Conservation (phyloP, 1,140 invertebrate species). For the Drosophila tani region DNA sequence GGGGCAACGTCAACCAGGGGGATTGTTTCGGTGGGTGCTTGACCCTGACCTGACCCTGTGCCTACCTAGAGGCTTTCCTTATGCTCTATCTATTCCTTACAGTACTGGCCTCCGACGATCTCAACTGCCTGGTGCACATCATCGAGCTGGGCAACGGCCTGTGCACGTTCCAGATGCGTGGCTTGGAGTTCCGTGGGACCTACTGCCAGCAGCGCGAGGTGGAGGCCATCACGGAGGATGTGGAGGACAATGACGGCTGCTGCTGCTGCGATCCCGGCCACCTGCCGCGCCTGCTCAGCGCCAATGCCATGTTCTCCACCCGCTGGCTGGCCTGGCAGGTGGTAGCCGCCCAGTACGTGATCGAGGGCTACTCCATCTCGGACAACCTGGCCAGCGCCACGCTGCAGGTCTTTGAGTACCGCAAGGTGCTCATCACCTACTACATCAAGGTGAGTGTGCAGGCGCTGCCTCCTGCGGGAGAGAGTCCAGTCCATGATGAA, state of each 20-base stretch:
- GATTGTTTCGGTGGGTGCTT: slow-evolving; percentile 93
- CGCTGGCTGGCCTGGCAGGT: slow-evolving; percentile 99
- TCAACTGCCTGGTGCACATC: slow-evolving; percentile 99
- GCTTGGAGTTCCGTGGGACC: slow-evolving; percentile 98
- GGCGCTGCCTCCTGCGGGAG: not conserved
- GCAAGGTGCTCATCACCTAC: slow-evolving; percentile 98
- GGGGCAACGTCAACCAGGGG: slow-evolving; percentile 96
- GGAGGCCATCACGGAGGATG: slow-evolving; percentile 98
- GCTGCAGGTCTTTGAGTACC: slow-evolving; percentile 98
- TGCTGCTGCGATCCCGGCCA: slow-evolving; percentile 97
- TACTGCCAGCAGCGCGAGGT: slow-evolving; percentile 99
- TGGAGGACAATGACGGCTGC: slow-evolving; percentile 95
- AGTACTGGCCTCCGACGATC: slow-evolving; percentile 98
- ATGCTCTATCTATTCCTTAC: not conserved
- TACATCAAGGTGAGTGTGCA: slow-evolving; percentile 94
- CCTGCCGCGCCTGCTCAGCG: slow-evolving; percentile 94
- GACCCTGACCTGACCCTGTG: fast-evolving
- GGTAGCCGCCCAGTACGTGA: slow-evolving; percentile 96
- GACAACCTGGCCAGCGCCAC: slow-evolving; percentile 98
- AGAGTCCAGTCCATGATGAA: too few relatives aligned
- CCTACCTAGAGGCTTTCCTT: not conserved
- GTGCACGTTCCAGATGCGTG: slow-evolving; percentile 98
- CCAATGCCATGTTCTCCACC: slow-evolving; percentile 98
- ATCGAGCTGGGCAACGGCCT: slow-evolving; percentile 99
- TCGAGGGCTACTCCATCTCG: slow-evolving; percentile 99